Conservation (phyloP, 2,888 invertebrate species). For the Mesopsocus fuscifrons region DNA sequence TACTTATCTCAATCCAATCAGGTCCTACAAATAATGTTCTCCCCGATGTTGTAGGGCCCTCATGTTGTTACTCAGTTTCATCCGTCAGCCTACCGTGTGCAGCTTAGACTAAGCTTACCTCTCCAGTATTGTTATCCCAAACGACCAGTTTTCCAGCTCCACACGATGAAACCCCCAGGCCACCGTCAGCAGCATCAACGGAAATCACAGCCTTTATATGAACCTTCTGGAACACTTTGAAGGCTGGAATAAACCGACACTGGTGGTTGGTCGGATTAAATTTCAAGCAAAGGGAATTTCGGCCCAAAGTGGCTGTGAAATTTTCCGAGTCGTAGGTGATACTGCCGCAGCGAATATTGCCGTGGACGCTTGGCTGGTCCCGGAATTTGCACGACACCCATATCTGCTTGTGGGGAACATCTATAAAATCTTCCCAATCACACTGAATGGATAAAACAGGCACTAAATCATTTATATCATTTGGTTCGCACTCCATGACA, state of each 20-base stretch:
- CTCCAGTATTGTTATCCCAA: slow-evolving; percentile 43
- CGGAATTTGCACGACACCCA: slow-evolving; percentile 32
- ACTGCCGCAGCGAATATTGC: slow-evolving; percentile 27
- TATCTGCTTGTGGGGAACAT: slow-evolving; percentile 28
- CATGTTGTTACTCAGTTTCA: too few relatives aligned
- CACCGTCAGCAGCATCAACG: slow-evolving; percentile 37
- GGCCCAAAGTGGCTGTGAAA: slow-evolving; percentile 27
- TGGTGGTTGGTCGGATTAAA: slow-evolving; percentile 27
- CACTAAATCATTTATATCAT: slow-evolving; percentile 17
- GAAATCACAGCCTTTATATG: slow-evolving; percentile 33
- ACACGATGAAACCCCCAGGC: slow-evolving; percentile 40
- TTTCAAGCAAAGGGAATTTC: slow-evolving; percentile 27
- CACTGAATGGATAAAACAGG: slow-evolving; percentile 32
- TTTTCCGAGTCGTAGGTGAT: slow-evolving; percentile 26
- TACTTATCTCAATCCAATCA: too few relatives aligned
- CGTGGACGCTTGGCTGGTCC: slow-evolving; percentile 26
- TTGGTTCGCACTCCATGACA: too few relatives aligned
- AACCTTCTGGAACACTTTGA: slow-evolving; percentile 27
- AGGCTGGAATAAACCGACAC: slow-evolving; percentile 32
- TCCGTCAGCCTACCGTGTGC: neutral
- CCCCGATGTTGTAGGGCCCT: too few relatives aligned
- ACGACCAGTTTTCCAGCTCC: slow-evolving; percentile 35
- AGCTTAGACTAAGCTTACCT: slow-evolving; percentile 23
- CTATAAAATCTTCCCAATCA: slow-evolving; percentile 31
- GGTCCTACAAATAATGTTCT: too few relatives aligned